A percentile compares a stretch with the other conserved stretches of the same genome.
phyloP scores from a whole-genome alignment of 2,888 invertebrate genomes.

The Melanophora roralis region DNA sequence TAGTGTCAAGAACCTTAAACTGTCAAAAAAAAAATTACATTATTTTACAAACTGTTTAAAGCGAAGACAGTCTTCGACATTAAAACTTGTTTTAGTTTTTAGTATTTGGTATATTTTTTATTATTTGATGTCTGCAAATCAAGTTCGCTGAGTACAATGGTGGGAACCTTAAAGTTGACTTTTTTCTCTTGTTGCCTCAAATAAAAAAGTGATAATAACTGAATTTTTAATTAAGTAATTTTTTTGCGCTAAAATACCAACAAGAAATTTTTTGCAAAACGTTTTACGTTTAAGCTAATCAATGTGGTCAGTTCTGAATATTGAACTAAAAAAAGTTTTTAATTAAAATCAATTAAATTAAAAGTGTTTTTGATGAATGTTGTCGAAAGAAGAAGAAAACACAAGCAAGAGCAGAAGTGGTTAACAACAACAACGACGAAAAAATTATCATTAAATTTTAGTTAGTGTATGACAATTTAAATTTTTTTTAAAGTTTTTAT shows the following conservation, averaged over 20 bases:
- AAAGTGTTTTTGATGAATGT: conserved; percentile 56
- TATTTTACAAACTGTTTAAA: conserved; percentile 8
- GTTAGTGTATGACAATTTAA: conserved; percentile 49
- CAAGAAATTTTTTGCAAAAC: conserved; percentile 10
- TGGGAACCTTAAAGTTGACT: conserved; percentile 44
- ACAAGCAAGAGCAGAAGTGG: neutral
- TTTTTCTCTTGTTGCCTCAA: neutral
- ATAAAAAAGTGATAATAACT: conserved; percentile 54
- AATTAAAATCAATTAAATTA: conserved; percentile 54
- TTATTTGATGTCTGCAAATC: conserved; percentile 1
- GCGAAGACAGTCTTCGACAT: neutral
- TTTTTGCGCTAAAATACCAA: conserved; percentile 27
- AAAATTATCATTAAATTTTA: conserved; percentile 52
- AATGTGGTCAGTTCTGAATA: neutral
- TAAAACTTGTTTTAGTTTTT: conserved; percentile 45
- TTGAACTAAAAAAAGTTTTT: neutral
- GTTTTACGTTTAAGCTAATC: neutral
- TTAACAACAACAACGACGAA: neutral
- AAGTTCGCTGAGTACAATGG: conserved; percentile 14
- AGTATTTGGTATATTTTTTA: neutral
- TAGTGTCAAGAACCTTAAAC: too few species aligned
- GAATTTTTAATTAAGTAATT: conserved; percentile 58
- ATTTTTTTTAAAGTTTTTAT: conserved; percentile 33
- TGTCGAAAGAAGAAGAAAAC: conserved; percentile 24
- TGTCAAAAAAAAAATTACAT: neutral